Base-by-base conservation (phyloP, 2,113 vertebrate species). In the Microtus ochrogaster region DNA sequence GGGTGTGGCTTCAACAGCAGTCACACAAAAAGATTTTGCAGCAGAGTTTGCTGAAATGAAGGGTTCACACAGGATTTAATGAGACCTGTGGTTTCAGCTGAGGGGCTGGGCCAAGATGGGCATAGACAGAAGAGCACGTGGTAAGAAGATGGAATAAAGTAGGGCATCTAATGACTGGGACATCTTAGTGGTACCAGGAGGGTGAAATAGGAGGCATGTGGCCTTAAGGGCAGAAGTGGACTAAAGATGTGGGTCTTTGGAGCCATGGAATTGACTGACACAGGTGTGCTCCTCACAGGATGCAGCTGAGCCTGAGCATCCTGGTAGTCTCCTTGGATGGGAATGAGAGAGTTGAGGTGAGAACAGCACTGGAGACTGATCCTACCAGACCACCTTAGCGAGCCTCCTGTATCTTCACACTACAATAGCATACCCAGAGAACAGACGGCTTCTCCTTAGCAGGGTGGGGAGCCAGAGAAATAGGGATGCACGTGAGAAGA, bases 41-140 rank as follows among this genome's bases (percentile, higher is more conserved):
- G 36, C 68, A 72, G 70, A 79, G 30, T 52, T 52, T 6, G 22
- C 30, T 93, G 36, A n/a, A 76, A 28, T 55, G n/a, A 76, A 84
- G 26, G 76, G 33, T 73, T 12, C 33, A 21, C 1, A 0, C 6
- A 68, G 24, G 12, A 81, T 55, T 26, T 19, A 55, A 22, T 30
- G 12, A 28, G 11, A 36, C 12, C 66, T 26, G 2, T 36, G 2
- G 2, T 28, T 90, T 81, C 14, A 87, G 39, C 77, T 39, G 36
- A 72, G 36, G 82, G 73, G 22, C 8, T 58, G 58, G 58, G 73
- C 5, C 19, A 19, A 30, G 7, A 11, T 1, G 14, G 47, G 63
- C 4, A 13, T 22, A 28, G 14, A 49, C 0, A 14, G 47, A 9
- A 47, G 0, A 65, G 7, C 39, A 30, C 74, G 10, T 0, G 5